Conservation (phyloP, 2,888 invertebrate species). For the Stenchaetothrips biformis region DNA sequence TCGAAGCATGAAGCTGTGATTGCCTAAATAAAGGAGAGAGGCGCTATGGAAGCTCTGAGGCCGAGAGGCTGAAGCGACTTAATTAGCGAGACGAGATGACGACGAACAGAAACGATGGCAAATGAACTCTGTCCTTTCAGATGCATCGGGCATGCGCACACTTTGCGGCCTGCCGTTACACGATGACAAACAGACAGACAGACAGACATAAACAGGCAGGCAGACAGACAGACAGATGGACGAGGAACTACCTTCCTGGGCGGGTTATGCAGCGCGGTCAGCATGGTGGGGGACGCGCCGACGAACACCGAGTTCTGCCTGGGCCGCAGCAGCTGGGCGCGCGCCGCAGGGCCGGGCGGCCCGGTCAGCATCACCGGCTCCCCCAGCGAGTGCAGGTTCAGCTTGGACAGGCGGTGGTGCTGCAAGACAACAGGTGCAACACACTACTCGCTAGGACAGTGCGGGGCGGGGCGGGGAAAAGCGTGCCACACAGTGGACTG, state of each 20-base stretch:
- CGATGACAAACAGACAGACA: too few relatives aligned
- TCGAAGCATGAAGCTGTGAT: too few relatives aligned
- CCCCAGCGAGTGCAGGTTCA: constrained; percentile 5
- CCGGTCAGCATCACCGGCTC: constrained; percentile 36
- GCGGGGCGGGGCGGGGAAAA: background rate
- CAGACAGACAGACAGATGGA: constrained; percentile 45
- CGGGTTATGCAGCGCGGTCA: constrained; percentile 60
- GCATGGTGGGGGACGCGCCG: constrained; percentile 60
- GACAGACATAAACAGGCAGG: constrained; percentile 35
- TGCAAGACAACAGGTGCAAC: background rate
- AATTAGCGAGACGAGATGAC: too few relatives aligned
- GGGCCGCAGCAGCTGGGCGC: constrained; percentile 50
- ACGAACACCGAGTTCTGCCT: constrained; percentile 85
- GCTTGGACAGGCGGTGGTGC: constrained; percentile 22
- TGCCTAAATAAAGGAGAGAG: too few relatives aligned
- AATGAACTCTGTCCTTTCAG: too few relatives aligned
- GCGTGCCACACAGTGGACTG: too few relatives aligned
- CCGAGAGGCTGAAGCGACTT: too few relatives aligned
- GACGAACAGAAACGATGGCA: too few relatives aligned
- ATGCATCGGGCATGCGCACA: too few relatives aligned
- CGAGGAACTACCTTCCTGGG: constrained; percentile 55
- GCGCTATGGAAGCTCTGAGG: too few relatives aligned
- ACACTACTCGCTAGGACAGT: background rate
- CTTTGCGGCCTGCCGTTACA: too few relatives aligned
- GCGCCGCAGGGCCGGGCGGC: constrained; percentile 46